phyloP scores from a whole-genome alignment of 2,113 vertebrate species.

The Nothocercus julius region DNA sequence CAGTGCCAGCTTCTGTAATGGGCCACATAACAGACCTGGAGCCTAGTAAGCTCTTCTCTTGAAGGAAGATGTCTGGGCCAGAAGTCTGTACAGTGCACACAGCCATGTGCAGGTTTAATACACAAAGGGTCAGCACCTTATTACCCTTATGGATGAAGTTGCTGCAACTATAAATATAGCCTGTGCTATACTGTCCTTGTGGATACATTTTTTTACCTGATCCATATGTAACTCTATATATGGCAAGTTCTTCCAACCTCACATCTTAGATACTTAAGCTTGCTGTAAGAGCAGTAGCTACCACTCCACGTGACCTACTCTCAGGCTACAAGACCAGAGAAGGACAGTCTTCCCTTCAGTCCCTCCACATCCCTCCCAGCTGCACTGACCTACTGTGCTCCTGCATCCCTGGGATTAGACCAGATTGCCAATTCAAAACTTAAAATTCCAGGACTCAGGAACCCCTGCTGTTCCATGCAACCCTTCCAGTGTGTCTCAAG shows the following conservation, averaged over 20 bases:
- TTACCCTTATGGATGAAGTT: not conserved
- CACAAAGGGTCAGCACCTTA: not conserved
- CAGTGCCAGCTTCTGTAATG: not conserved
- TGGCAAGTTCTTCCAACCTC: not conserved
- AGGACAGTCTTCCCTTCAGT: not conserved
- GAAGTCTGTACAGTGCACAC: not conserved
- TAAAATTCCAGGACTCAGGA: not conserved
- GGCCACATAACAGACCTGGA: not conserved
- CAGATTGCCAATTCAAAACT: not conserved
- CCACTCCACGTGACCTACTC: not conserved
- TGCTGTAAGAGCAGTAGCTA: not conserved
- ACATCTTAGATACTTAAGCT: not conserved
- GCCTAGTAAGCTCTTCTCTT: not conserved
- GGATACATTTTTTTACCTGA: not conserved
- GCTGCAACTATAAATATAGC: not conserved
- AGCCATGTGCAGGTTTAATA: fast-evolving
- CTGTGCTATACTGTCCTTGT: not conserved
- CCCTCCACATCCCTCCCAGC: not conserved
- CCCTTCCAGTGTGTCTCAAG: not conserved
- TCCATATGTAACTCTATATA: not conserved
- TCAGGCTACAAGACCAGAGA: not conserved
- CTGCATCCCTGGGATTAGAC: not conserved
- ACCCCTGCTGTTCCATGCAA: fast-evolving
- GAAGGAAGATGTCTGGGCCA: not conserved
- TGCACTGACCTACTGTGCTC: fast-evolving